Evolutionary conservation across 2,797 vertebrate genomes (phyloP).

Genomic region (Masticophis lateralis): DNA sequence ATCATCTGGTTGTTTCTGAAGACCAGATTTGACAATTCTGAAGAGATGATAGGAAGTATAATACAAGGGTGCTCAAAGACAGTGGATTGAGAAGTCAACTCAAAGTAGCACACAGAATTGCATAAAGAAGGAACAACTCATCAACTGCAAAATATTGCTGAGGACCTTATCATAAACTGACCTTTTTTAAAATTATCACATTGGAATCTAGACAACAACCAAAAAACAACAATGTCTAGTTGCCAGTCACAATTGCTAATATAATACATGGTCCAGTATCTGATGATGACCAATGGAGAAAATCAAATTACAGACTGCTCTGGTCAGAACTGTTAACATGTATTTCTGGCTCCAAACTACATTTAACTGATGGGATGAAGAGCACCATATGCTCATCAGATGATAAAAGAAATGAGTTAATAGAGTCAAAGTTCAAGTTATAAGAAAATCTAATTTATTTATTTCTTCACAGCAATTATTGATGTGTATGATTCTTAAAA

Average conservation of each 20-base stretch:
- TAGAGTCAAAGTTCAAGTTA: slow-evolving; percentile 50
- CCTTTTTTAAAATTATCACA: slow-evolving; percentile 21
- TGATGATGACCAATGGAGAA: slow-evolving; percentile 40
- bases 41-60: background rate
- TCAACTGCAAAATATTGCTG: background rate
- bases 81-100: background rate
- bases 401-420: slow-evolving; percentile 32
- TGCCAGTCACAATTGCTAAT: slow-evolving; percentile 37
- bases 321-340: slow-evolving; percentile 45
- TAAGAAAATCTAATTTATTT: slow-evolving; percentile 38
- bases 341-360: slow-evolving; percentile 41
- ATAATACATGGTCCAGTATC: slow-evolving; percentile 42
- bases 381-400: slow-evolving; percentile 58
- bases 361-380: slow-evolving; percentile 47
- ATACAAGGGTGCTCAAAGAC: background rate
- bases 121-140: slow-evolving; percentile 15
- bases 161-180: slow-evolving; percentile 19
- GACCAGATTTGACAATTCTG: background rate
- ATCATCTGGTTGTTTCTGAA: background rate
- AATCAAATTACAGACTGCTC: slow-evolving; percentile 37
- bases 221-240: slow-evolving; percentile 38
- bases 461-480: slow-evolving; percentile 44
- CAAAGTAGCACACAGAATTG: background rate
- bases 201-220: slow-evolving; percentile 22
- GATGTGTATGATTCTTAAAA: slow-evolving; percentile 48